Base-by-base conservation (phyloP, 64 coral and sea anemone species). In the Montipora sp. region DNA sequence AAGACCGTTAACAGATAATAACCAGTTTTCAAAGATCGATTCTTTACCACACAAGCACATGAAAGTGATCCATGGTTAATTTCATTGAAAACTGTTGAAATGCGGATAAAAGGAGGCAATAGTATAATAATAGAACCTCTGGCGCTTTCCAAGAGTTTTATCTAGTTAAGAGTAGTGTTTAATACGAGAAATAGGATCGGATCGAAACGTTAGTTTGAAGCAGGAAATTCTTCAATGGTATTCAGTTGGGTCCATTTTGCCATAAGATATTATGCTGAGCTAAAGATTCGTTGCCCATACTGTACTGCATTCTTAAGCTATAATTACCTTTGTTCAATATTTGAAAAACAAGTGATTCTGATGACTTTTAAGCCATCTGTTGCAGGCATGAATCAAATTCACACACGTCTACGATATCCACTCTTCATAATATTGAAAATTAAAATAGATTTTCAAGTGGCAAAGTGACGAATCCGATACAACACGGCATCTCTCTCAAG, bases 11-110 rank as follows among this genome's bases (percentile, higher is more conserved):
- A 85, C 82, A 85, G 82, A 85, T 48, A 72, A 8, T 21, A 85
- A 85, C 6, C 82, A 85, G 65, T 11, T 10, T 70, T 21, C 44
- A 47, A 14, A 49, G 75, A 45, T 50, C 15, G 47, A 78, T 48
- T 78, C 47, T 85, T 46, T 85, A 71, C 82, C 82, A 85, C 82
- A 85, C 82, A 85, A 85, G 82, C 50, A 48, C 15, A 78, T 49
- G 24, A 59, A 24, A 60, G 79, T 81, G 21, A 85, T 48, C 23
- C 61, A 68, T 85, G 82, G 65, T 85, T 85, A 12, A 47, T 85
- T 67, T 85, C 65, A 72, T 11, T 8, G 22, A 22, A 70, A 85
- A 67, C 59, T 72, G 82, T 72, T 85, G 65, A 85, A 85, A 85
- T 72, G 63, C 46, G 19, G 65, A 48, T 85, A 43, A 72, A 75